A percentile compares a stretch with the other conserved stretches of the same genome.
phyloP scores from a whole-genome alignment of 2,113 vertebrate genomes.

The Panthera uncia region DNA sequence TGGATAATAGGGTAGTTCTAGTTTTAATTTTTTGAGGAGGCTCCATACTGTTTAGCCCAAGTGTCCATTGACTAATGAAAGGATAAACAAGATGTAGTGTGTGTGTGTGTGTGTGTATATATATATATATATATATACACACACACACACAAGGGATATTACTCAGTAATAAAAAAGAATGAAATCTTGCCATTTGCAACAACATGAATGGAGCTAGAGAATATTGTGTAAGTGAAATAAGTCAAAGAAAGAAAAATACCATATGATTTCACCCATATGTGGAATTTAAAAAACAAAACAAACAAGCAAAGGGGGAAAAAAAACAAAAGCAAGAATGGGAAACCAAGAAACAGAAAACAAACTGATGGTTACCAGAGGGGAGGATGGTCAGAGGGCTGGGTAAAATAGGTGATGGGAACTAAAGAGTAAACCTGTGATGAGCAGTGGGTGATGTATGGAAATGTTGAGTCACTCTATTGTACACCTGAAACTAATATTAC shows the following conservation, averaged over 20 bases:
- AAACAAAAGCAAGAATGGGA: not conserved
- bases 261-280: not conserved
- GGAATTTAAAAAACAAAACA: not conserved
- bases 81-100: not conserved
- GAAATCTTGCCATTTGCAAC: not conserved
- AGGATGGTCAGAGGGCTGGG: not conserved
- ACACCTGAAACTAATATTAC: not conserved
- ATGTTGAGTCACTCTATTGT: not conserved
- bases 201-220: not conserved
- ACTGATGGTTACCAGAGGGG: not conserved
- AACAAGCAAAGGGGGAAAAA: not conserved
- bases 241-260: not conserved
- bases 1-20: not conserved
- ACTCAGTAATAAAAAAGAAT: not conserved
- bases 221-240: not conserved
- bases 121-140: fast-evolving
- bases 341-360: not conserved
- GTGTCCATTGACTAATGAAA: not conserved
- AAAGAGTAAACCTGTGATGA: not conserved
- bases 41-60: not conserved
- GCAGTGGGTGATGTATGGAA: not conserved
- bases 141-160: not conserved
- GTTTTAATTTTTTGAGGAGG: not conserved
- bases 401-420: not conserved
- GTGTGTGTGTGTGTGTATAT: too few relatives aligned